Evolutionary conservation across 2,113 vertebrate genomes (phyloP), one percentile per base, ranked within the genome.

Genomic region (Cranoglanis bouderius): DNA sequence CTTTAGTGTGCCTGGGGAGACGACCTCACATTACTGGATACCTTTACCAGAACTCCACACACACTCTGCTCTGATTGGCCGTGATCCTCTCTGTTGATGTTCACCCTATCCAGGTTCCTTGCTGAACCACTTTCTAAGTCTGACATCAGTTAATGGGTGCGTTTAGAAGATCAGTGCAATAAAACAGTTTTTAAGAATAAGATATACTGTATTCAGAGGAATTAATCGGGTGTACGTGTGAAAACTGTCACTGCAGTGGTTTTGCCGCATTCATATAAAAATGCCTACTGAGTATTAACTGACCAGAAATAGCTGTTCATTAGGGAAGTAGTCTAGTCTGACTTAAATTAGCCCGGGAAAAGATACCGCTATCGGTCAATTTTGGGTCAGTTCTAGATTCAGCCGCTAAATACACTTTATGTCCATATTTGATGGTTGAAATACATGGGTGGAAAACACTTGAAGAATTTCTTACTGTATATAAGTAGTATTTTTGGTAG

Each of bases 21-120:
- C 75, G 40, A 70, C 80, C 87, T 88, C 80, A 53, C 57, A 43
- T 77, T 88, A 59, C 74, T 80, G 70, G 24, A 78, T 67, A 55
- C 57, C 88, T 85, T 84, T 7, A 82, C 80, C 78, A 83, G 49
- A n/a, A 61, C 55, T 61, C 10, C n/a, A 55, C 77, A n/a, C 65
- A 49, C 61, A 65, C 57, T 67, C 46, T 43, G 72, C 72, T 77
- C 80, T 46, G 53, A 88, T 77, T 88, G 87, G 35, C 51, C 2
- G 35, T 14, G 46, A 70, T 18, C 49, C 65, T 46, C 29, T 59
- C 10, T 43, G 24, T 59, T 14, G 49, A 43, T 53, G 24, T 24
- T 51, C 21, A 40, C 29, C 14, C 35, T 67, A 38, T 87, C 26
- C 43, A 67, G 51, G 77, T 43, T 86, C 46, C 32, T 29, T 38